phyloP scores from a whole-genome alignment of 2,797 vertebrate genomes.

The Tapirus indicus region DNA sequence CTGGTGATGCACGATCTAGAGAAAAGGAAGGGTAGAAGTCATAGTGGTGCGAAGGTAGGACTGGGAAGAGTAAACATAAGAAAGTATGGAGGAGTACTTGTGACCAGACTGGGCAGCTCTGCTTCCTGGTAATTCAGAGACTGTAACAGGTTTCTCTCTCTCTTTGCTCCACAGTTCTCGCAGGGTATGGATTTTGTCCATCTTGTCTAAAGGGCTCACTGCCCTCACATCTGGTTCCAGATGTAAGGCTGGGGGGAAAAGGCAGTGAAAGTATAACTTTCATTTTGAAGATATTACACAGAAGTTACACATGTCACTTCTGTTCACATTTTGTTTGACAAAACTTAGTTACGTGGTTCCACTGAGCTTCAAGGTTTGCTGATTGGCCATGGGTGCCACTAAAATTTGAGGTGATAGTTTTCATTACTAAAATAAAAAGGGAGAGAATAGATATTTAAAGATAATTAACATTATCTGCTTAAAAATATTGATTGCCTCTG shows the following conservation, averaged over 20 bases:
- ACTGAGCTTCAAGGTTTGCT: neutral
- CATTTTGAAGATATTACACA: neutral
- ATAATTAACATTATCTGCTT: neutral
- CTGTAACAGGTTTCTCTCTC: accelerated
- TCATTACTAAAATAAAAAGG: neutral
- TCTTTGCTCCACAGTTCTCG: neutral
- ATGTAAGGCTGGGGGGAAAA: neutral
- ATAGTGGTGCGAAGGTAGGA: too few relatives aligned
- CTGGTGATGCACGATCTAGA: neutral
- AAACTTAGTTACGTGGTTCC: neutral
- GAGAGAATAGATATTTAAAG: neutral
- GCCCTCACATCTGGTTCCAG: neutral
- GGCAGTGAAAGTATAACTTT: neutral
- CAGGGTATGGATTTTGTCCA: neutral
- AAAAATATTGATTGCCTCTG: neutral
- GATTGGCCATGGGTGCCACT: neutral
- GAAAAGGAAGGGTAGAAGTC: neutral
- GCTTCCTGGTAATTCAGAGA: neutral
- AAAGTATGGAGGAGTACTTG: neutral
- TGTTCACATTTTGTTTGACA: neutral
- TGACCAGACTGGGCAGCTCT: neutral
- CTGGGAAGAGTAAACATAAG: accelerated
- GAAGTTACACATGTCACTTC: neutral
- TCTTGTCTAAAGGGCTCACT: neutral
- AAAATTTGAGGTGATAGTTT: neutral